phyloP scores from a whole-genome alignment of 2,888 invertebrate genomes.

The Callyntrura sp. region DNA sequence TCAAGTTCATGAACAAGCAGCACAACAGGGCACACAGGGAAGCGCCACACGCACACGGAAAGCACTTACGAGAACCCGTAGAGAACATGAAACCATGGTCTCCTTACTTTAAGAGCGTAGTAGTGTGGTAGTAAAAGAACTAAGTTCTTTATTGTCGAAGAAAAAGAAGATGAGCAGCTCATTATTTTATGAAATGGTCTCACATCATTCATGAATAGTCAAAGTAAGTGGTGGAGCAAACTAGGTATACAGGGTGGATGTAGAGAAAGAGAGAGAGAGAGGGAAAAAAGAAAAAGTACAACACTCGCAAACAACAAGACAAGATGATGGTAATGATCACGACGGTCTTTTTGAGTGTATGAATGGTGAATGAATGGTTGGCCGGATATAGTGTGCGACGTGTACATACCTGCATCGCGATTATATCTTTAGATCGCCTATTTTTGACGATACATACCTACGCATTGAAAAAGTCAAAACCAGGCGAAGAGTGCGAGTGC shows the following conservation, averaged over 20 bases:
- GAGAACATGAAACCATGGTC: not conserved
- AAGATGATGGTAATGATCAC: conserved; percentile 56
- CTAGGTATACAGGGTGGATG: conserved; percentile 1
- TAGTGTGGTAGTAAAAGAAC: conserved; percentile 10
- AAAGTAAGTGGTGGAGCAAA: conserved; percentile 65
- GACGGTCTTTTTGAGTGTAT: conserved; percentile 19
- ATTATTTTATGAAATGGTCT: conserved; percentile 76
- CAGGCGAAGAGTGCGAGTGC: conserved; percentile 35
- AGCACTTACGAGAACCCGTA: conserved; percentile 1
- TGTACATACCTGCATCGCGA: too few relatives aligned
- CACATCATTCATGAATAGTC: conserved; percentile 70
- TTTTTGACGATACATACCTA: not conserved
- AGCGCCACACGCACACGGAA: conserved; percentile 34
- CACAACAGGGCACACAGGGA: conserved; percentile 23
- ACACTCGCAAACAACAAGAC: conserved; percentile 53
- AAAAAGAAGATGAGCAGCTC: conserved; percentile 66
- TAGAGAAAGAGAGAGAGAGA: conserved; percentile 16
- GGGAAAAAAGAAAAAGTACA: conserved; percentile 32
- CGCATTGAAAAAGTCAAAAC: conserved; percentile 25
- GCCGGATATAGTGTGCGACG: not conserved
- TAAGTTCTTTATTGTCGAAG: conserved; percentile 38
- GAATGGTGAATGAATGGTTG: conserved; percentile 26
- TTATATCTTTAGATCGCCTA: too few relatives aligned
- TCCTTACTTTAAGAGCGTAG: conserved; percentile 22
- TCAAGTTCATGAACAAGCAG: conserved; percentile 64